Evolutionary conservation across 64 coral and sea anemone species (phyloP).

Genomic region (Pachyseris speciosa): DNA sequence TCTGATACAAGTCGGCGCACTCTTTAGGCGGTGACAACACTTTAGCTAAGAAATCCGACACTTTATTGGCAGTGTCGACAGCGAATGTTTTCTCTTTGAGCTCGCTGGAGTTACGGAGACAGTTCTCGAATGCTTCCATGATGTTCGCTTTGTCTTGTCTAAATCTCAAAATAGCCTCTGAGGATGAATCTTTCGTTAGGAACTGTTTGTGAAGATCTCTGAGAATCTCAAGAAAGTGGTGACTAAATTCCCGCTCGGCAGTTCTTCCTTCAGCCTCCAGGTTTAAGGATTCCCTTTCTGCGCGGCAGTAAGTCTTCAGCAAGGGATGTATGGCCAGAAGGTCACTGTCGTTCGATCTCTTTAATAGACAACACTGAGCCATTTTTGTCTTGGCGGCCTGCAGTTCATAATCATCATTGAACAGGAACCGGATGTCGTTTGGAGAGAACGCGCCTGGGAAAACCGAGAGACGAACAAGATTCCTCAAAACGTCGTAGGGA

Average conservation of each 20-base stretch:
- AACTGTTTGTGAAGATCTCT: not conserved
- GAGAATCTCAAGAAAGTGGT: not conserved
- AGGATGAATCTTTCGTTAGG: conserved; percentile 1
- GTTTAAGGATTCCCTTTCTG: not conserved
- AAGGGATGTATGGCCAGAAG: not conserved
- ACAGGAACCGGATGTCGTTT: not conserved
- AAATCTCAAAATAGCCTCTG: not conserved
- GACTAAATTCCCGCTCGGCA: not conserved
- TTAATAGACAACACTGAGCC: not conserved
- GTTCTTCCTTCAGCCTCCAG: not conserved
- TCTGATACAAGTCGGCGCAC: not conserved
- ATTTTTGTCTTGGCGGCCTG: not conserved
- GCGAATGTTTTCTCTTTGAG: not conserved
- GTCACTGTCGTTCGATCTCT: not conserved
- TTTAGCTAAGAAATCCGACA: conserved; percentile 10
- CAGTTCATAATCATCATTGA: not conserved
- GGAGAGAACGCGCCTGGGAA: not conserved
- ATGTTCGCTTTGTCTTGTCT: not conserved
- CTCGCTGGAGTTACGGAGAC: not conserved
- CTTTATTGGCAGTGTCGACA: not conserved
- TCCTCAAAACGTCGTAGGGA: not conserved
- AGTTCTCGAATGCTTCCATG: conserved; percentile 12
- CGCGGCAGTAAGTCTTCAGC: not conserved
- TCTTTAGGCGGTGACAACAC: not conserved
- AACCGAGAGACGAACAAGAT: not conserved